Base-by-base conservation (phyloP, 2,113 vertebrate genomes). In the Aptenodytes patagonicus region DNA sequence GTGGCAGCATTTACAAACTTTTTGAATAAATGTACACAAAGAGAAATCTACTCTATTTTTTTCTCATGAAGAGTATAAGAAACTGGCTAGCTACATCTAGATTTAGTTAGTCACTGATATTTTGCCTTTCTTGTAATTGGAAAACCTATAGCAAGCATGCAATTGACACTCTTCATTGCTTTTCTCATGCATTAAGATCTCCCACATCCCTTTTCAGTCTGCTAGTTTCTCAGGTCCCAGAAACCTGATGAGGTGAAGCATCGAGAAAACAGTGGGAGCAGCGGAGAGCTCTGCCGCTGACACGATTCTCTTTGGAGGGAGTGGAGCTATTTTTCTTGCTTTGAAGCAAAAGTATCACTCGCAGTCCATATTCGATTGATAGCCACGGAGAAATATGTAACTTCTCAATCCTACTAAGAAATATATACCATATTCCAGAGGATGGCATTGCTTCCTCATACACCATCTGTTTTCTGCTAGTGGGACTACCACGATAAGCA, bases 301-400 rank as follows among this genome's bases (percentile, higher is more conserved):
- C 61, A 75, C 0, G 0, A 47, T 94, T 91, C 78, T 82, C n/a
- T 91, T 91, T 40, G 26, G 70, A 90, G 36, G 36, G 13, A 83
- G 88, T 85, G 36, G 62, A 76, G 58, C 87, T 87, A 72, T 94
- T 95, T 89, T 80, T 95, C 89, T 82, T 95, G 57, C 54, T 95
- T 62, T 76, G 77, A 89, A 87, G 77, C 21, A 76, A 25, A 89
- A 83, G 17, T 73, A 51, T 93, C 80, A 47, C 70, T 83, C 1
- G 6, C 38, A 47, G 71, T 83, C 87, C 44, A 42, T 85, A 52
- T 75, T 90, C 3, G 0, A 52, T 65, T 75, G 72, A 69, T 87
- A 84, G 80, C 31, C 49, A 46, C 38, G 34, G 49, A 91, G 36
- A 87, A 87, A 90, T 87, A 70, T 9, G 19, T 60, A 77, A 87